Base-by-base conservation (phyloP, 2,113 vertebrate genomes). In the Entomyzon cyanotis region DNA sequence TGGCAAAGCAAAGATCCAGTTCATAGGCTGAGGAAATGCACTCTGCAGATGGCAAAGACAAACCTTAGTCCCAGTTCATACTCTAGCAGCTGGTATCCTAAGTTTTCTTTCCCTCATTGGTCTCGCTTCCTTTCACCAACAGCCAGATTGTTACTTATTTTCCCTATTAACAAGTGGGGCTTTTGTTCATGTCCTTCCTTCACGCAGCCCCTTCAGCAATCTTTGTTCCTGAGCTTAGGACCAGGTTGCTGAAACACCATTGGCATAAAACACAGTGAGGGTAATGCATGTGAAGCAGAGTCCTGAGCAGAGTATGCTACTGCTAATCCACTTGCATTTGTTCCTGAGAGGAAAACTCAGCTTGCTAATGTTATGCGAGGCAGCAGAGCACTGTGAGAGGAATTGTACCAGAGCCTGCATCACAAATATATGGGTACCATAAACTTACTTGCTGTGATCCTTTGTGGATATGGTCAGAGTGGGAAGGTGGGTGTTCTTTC, bases 101-200 rank as follows among this genome's bases (percentile, higher is more conserved):
- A 91, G 58, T 90, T 88, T 91, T 93, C 67, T 80, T 73, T 50
- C 68, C 62, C 79, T 88, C 75, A 91, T 93, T 95, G 84, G 87
- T 96, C 83, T 96, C 28, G 18, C 90, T 68, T 97, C 92, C 83
- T 93, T 92, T 94, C 75, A 85, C 55, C 60, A 81, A 41, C 44
- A 95, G 56, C n/a, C 88, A 86, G 75, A 27, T 44, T 85, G 33
- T 74, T 94, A 49, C 63, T 88, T 95, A 85, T 95, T 92, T 96
- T 86, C n/a, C 52, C 56, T 83, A 19, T 28, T 82, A 83, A 88
- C 47, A 90, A 96, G 85, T 18, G 39, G 59, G 50, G 47, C 35
- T 91, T 95, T 96, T 96, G 93, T 97, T 94, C 39, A 28, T 80
- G 56, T 74, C 69, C 37, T 88, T 94, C 82, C 87, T 94, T 89